Conservation (phyloP, 2,797 vertebrate species). For the Phaenicophaeus curvirostris region DNA sequence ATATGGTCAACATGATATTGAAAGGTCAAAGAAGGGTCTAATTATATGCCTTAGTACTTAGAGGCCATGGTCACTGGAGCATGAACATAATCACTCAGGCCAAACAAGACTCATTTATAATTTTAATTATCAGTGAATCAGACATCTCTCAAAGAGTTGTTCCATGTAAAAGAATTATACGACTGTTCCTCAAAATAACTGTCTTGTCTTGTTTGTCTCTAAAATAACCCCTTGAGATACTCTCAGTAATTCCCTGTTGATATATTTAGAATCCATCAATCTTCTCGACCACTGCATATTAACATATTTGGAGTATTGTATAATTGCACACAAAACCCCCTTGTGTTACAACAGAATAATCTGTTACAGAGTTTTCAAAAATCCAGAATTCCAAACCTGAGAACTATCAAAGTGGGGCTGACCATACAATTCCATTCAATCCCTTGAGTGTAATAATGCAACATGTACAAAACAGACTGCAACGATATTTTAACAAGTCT, state of each 20-base stretch:
- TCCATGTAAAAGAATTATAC: conserved; percentile 73
- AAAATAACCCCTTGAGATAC: conserved; percentile 65
- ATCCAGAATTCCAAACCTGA: neutral
- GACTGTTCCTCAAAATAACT: conserved; percentile 74
- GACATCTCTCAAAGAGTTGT: conserved; percentile 71
- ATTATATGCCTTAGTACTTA: conserved; percentile 76
- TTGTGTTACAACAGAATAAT: neutral
- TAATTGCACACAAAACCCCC: neutral
- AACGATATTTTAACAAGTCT: neutral
- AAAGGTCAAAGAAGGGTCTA: conserved; percentile 79
- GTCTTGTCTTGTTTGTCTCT: conserved; percentile 74
- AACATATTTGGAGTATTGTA: neutral
- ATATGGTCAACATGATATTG: conserved; percentile 72
- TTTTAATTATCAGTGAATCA: conserved; percentile 80
- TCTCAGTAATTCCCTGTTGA: conserved; percentile 53
- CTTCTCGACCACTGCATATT: neutral
- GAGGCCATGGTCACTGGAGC: conserved; percentile 69
- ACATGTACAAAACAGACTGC: neutral
- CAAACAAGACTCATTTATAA: conserved; percentile 78
- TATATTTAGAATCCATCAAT: conserved; percentile 71
- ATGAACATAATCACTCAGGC: conserved; percentile 76
- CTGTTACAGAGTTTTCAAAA: neutral
- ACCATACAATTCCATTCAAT: neutral
- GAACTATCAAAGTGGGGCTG: neutral
- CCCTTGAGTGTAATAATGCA: neutral